Evolutionary conservation across 1,140 invertebrate species (phyloP), one percentile per base, ranked within the genome.

Genomic region (Muscidifurax raptorellus): DNA sequence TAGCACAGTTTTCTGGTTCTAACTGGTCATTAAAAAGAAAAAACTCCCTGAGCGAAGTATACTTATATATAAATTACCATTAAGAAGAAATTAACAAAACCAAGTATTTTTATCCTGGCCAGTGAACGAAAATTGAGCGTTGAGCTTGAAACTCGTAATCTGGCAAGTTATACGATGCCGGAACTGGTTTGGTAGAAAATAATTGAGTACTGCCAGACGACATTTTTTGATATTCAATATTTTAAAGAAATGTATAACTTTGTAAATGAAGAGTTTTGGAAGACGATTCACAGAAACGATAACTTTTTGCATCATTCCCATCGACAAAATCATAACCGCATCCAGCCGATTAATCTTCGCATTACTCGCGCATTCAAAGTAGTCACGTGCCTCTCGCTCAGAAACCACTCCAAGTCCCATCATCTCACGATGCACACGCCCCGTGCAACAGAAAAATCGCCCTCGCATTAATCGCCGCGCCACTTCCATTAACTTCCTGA

Each of bases 391-490:
- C 52, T 59, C 18, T 22, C 22, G 18, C 6, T 59, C 18, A 59
- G 5, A 59, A n/a, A 59, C 18, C 52, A 59, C 52, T 59, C 52
- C 22, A 59, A 5, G 52, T 59, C 52, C 52, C 52, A n/a, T 59
- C 52, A 59, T 59, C 18, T 52, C 47, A 3, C 47, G 47, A 52
- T 52, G 2, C 13, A 52, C 47, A 52, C 47, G 47, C 18, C 71
- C 18, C 72, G 72, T 18, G 18, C 72, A 22, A 12, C 22, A n/a
- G 30, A 75, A 36, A 75, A 22, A 30, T 36, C 30, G 12, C n/a
- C 22, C 72, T 40, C 72, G 72, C 72, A 13, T 36, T 44, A 75
- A 75, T 69, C 25, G 66, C 66, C 25, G 66, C 66, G 27, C 66
- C 25, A 18, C 25, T 30, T 74, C 71, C 28, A 74, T 74, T 36